Percentiles rank a stretch among this genome's conserved stretches.
phyloP scores from a whole-genome alignment of 2,888 invertebrate genomes.

The Habrosyne pyritoides region DNA sequence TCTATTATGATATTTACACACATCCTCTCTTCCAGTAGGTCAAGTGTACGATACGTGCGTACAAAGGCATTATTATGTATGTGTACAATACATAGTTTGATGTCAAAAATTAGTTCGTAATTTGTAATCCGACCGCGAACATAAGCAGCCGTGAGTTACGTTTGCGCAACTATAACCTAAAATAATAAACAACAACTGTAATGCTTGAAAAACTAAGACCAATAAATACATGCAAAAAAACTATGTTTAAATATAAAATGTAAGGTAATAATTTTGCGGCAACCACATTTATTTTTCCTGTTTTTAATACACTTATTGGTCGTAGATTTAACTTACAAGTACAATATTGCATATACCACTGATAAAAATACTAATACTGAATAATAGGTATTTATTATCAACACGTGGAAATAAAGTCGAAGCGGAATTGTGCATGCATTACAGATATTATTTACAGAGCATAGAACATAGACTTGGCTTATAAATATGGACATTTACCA shows the following conservation, averaged over 20 bases:
- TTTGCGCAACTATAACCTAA: conserved; percentile 32
- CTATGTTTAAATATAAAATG: neutral
- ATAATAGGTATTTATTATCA: neutral
- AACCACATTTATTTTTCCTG: neutral
- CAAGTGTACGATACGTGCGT: conserved; percentile 28
- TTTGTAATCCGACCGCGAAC: conserved; percentile 36
- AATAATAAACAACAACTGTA: conserved; percentile 21
- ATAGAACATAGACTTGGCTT: neutral
- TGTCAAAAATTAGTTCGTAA: conserved; percentile 31
- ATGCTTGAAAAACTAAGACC: neutral
- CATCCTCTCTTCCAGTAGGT: conserved; percentile 21
- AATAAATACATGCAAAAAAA: neutral
- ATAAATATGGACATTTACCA: neutral
- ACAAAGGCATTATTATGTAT: conserved; percentile 17
- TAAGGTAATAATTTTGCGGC: neutral
- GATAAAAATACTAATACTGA: neutral
- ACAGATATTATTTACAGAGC: neutral
- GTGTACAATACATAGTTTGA: conserved; percentile 6
- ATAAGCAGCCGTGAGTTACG: conserved; percentile 29
- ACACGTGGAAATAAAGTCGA: neutral
- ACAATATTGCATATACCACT: neutral
- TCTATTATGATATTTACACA: conserved; percentile 9
- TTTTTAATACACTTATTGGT: neutral
- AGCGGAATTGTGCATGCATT: neutral
- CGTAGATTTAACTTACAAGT: neutral